Percentiles rank a stretch among this genome's conserved stretches.
Conservation (phyloP, 2,113 vertebrate species). For the Nibea coibor region DNA sequence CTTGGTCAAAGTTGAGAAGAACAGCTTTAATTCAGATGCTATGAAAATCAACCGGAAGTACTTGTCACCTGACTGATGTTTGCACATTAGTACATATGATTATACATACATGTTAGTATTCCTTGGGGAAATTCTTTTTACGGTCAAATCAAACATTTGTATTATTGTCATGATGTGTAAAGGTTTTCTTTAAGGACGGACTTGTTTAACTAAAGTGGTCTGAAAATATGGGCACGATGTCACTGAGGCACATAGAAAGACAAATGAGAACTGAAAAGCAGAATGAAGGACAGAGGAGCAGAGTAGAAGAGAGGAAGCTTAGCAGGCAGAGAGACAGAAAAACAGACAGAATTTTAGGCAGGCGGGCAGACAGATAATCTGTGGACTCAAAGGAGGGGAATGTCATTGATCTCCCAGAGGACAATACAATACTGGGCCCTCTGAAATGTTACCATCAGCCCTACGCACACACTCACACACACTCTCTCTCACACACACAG, state of each 20-base stretch:
- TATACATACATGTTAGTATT: not conserved
- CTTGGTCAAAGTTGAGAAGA: slow-evolving; percentile 28
- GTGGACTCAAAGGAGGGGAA: slow-evolving; percentile 72
- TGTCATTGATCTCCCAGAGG: slow-evolving; percentile 79
- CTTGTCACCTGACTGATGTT: slow-evolving; percentile 11
- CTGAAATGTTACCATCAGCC: slow-evolving; percentile 50
- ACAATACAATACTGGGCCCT: slow-evolving; percentile 68
- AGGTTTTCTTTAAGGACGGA: not conserved
- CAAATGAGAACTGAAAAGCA: slow-evolving; percentile 14
- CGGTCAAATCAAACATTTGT: not conserved
- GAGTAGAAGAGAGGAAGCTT: slow-evolving; percentile 43
- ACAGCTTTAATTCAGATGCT: slow-evolving; percentile 49
- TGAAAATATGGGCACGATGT: slow-evolving; percentile 2
- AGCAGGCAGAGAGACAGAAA: slow-evolving; percentile 37
- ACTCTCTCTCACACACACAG: slow-evolving; percentile 28
- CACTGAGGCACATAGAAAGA: slow-evolving; percentile 1
- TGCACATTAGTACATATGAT: no score
- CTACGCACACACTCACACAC: slow-evolving; percentile 24
- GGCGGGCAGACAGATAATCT: slow-evolving; percentile 72
- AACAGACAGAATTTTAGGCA: slow-evolving; percentile 55
- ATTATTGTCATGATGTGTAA: not conserved
- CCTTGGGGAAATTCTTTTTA: not conserved
- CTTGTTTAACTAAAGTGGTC: not conserved
- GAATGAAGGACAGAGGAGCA: slow-evolving; percentile 36
- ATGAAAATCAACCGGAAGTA: slow-evolving; percentile 27